These are phyloP conservation scores for Alviniconcha marisindica DNA, from an alignment of 1,140 invertebrate genomes.

Conservation along the genomic window DNA sequence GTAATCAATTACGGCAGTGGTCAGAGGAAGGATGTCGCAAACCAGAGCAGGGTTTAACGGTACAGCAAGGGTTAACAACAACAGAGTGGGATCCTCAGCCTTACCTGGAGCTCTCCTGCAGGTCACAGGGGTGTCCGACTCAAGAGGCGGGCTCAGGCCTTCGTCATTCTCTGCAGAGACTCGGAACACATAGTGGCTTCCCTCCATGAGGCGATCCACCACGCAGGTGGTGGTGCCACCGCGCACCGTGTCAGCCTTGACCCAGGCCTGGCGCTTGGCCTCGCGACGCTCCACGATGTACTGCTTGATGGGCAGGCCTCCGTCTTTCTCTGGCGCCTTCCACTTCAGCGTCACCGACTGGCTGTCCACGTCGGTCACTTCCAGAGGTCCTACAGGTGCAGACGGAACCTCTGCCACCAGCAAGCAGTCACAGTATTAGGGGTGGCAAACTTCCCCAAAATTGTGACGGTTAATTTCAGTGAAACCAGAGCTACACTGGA, in stretches of 20 bases:
- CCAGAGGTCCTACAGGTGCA: constrained; percentile 92
- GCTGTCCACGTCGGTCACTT: constrained; percentile 93
- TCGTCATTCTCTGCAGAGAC: constrained; percentile 94
- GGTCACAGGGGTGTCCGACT: constrained; percentile 78
- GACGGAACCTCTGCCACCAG: constrained; percentile 90
- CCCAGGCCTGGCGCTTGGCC: constrained; percentile 67
- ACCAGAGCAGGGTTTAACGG: no score
- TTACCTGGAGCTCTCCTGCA: constrained; percentile 66
- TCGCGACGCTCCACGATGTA: constrained; percentile 93
- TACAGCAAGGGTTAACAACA: no score
- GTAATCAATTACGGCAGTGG: no score
- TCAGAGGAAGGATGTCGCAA: no score
- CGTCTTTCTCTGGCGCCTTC: constrained; percentile 93
- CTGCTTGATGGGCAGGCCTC: constrained; percentile 96
- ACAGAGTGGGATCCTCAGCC: no score
- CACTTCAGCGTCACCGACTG: constrained; percentile 96
- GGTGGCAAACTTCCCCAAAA: not conserved
- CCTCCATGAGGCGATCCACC: constrained; percentile 92
- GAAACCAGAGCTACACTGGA: no score
- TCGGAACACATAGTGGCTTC: constrained; percentile 92
- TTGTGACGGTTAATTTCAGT: no score
- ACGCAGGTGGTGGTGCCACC: constrained; percentile 72
- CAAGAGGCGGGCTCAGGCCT: constrained; percentile 89
- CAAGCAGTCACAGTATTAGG: not conserved
- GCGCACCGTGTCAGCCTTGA: constrained; percentile 58